phyloP scores from a whole-genome alignment of 2,797 vertebrate species.

The Pseudocheirus occidentalis region DNA sequence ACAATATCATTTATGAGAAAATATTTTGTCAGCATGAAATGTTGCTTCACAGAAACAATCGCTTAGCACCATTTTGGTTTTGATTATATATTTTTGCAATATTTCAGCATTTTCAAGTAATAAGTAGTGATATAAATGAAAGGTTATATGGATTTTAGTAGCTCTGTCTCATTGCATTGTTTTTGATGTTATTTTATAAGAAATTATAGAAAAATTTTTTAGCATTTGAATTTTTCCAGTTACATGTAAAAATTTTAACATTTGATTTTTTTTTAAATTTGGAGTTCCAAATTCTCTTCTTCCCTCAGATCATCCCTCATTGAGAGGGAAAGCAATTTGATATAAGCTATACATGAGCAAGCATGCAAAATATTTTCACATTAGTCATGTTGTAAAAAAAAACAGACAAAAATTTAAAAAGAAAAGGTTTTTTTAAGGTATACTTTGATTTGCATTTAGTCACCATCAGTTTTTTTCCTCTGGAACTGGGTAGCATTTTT shows the following conservation, averaged over 20 bases:
- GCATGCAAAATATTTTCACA: neutral
- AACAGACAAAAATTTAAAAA: neutral
- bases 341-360: neutral
- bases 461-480: neutral
- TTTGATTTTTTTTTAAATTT: neutral
- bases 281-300: neutral
- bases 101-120: neutral
- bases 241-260: neutral
- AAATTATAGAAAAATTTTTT: neutral
- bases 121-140: neutral
- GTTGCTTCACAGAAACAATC: neutral
- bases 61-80: neutral
- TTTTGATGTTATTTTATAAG: too few relatives aligned
- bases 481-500: neutral
- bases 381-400: neutral
- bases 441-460: neutral
- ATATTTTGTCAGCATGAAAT: neutral
- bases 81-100: neutral
- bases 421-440: neutral
- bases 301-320: neutral
- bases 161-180: too few relatives aligned
- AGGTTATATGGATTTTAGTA: too few relatives aligned
- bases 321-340: neutral
- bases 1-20: conserved; percentile 19
- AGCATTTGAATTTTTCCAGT: neutral